Conservation (phyloP, 2,888 invertebrate genomes). For the Euphydryas editha region DNA sequence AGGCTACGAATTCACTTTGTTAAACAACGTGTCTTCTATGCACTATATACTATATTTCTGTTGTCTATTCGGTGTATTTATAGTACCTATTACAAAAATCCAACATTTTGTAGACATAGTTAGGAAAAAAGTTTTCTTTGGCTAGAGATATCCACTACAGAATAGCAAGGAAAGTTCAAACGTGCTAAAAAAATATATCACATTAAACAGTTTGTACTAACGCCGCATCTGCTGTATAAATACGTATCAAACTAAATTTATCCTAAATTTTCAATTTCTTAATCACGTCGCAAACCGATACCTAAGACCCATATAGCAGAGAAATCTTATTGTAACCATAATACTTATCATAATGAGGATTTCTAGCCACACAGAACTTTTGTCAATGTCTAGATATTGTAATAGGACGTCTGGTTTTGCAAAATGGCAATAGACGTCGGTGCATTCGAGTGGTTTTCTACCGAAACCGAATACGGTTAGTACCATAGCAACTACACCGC, state of each 20-base stretch:
- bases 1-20: no score
- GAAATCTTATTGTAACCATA: slow-evolving; percentile 81
- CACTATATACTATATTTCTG: no score
- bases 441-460: slow-evolving; percentile 81
- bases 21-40: no score
- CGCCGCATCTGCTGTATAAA: slow-evolving; percentile 36
- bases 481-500: slow-evolving; percentile 85
- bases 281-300: slow-evolving; percentile 79
- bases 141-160: slow-evolving; percentile 22
- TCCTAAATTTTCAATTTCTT: slow-evolving; percentile 23
- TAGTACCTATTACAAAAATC: neutral
- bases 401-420: slow-evolving; percentile 85
- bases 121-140: slow-evolving; percentile 25
- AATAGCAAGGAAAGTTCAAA: slow-evolving; percentile 1
- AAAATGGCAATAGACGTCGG: slow-evolving; percentile 86
- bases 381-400: slow-evolving; percentile 84
- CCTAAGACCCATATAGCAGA: slow-evolving; percentile 83
- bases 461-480: slow-evolving; percentile 86
- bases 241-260: slow-evolving; percentile 45
- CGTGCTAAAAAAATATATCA: slow-evolving; percentile 19
- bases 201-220: slow-evolving; percentile 36
- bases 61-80: no score
- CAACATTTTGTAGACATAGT: neutral
- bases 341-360: slow-evolving; percentile 78
- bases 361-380: slow-evolving; percentile 83